phyloP scores from a whole-genome alignment of 1,140 invertebrate species.

The Luehdorfia chinensis region DNA sequence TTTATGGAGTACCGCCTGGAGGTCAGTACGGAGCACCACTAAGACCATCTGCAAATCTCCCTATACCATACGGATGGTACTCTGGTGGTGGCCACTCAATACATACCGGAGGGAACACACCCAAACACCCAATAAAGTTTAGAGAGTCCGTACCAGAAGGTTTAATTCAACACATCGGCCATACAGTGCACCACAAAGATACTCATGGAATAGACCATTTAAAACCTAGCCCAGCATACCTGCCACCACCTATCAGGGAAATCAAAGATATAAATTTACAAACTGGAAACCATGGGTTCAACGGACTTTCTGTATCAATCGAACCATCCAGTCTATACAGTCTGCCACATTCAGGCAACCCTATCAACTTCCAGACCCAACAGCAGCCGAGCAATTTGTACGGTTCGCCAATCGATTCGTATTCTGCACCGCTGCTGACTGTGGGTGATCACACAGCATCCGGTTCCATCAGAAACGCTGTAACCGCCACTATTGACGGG shows the following conservation, averaged over 20 bases:
- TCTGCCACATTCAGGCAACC: slow-evolving; percentile 61
- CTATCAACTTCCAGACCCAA: slow-evolving; percentile 55
- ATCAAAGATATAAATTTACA: slow-evolving; percentile 54
- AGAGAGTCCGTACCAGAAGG: slow-evolving; percentile 83
- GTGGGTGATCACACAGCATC: slow-evolving; percentile 71
- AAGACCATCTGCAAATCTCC: slow-evolving; percentile 60
- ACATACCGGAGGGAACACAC: slow-evolving; percentile 65
- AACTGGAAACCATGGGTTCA: slow-evolving; percentile 35
- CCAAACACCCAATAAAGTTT: slow-evolving; percentile 81
- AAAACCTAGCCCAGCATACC: slow-evolving; percentile 76
- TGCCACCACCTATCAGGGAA: slow-evolving; percentile 81
- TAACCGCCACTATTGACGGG: slow-evolving; percentile 66
- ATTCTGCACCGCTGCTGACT: slow-evolving; percentile 68
- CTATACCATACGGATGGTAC: slow-evolving; percentile 64
- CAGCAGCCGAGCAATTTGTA: slow-evolving; percentile 54
- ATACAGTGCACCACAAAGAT: slow-evolving; percentile 77
- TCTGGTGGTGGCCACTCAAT: slow-evolving; percentile 64
- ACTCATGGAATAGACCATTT: slow-evolving; percentile 59
- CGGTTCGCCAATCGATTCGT: slow-evolving; percentile 75
- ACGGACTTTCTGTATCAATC: slow-evolving; percentile 53
- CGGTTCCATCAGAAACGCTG: slow-evolving; percentile 53
- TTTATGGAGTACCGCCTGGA: slow-evolving; percentile 74
- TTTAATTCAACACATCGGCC: slow-evolving; percentile 80
- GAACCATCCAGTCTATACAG: slow-evolving; percentile 73
- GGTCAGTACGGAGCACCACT: slow-evolving; percentile 78